Percentiles rank a stretch among this genome's conserved stretches.
phyloP scores from a whole-genome alignment of 2,797 vertebrate species.

The Nyctibius grandis region DNA sequence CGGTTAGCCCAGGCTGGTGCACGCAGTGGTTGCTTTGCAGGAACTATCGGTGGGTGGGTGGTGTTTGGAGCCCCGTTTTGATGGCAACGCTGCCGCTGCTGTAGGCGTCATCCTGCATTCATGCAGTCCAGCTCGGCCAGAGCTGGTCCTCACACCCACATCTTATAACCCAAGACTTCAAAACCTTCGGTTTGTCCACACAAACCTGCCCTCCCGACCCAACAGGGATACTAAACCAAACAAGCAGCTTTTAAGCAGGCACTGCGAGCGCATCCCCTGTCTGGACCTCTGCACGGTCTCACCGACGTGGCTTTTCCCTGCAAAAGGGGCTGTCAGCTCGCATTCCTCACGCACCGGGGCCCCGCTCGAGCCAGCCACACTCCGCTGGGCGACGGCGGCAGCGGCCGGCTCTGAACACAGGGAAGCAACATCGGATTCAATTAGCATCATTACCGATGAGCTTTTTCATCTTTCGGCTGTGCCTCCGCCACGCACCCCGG shows the following conservation, averaged over 20 bases:
- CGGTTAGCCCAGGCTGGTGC: rapidly evolving
- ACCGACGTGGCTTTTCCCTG: neutral
- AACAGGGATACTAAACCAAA: rapidly evolving
- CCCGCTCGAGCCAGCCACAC: neutral
- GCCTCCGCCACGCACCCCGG: rapidly evolving
- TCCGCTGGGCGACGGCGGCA: neutral
- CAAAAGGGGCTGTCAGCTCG: conserved; percentile 7
- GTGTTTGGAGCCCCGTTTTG: neutral
- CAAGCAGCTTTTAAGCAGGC: neutral
- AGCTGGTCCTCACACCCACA: neutral
- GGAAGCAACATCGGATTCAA: neutral
- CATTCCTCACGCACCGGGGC: neutral
- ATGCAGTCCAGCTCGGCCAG: neutral
- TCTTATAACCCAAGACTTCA: neutral
- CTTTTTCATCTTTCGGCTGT: neutral
- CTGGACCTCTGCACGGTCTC: rapidly evolving
- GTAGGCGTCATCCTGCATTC: rapidly evolving
- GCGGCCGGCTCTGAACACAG: neutral
- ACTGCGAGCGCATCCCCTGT: neutral
- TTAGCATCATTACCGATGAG: neutral
- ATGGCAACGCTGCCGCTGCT: rapidly evolving
- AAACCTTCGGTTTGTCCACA: rapidly evolving
- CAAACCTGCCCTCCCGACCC: rapidly evolving
- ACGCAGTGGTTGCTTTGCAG: rapidly evolving
- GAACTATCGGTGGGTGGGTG: rapidly evolving